Evolutionary conservation across 2,113 vertebrate genomes (phyloP), one percentile per base, ranked within the genome.

Genomic region (Capreolus pygargus): DNA sequence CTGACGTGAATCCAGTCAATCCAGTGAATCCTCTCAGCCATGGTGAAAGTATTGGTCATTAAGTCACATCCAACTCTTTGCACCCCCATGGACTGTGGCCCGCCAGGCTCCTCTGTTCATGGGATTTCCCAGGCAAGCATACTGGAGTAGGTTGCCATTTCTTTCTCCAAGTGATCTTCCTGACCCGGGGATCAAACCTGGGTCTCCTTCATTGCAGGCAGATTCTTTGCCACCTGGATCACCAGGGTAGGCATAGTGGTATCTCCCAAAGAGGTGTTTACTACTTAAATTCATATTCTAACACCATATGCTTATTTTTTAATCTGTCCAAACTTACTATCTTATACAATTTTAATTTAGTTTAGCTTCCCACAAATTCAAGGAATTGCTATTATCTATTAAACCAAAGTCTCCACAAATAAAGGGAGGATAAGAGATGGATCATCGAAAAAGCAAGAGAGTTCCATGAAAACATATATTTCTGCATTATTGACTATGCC

Each of bases 341-440:
- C 64, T 83, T 54, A 36, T 52, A 86, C 33, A 74, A 7, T 84
- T 87, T 17, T 43, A 52, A 64, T 79, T 94, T 76, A 89, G 16
- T 70, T 91, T 89, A 86, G 91, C 47, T 82, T 94, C 79, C 2
- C 2, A 96, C 74, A 86, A 81, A 87, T 39, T 94, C 52, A 95
- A 94, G 50, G 94, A 86, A 52, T 36, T 82, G 16, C 47, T 92
- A 19, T 95, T 95, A 74, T 54, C 50, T 82, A 36, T n/a, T 82
- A 82, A 82, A 82, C 50, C 33, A 82, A 36, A 82, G 21, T 54
- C 6, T 82, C 79, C 50, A 82, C 21, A 82, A 25, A 54, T 82
- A 82, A 54, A 36, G 12, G 79, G 79, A 82, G 19, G 79, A 82
- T 54, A 82, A 81, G 64, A 67, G 64, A 36, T 21, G 67, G 64